These are phyloP conservation scores for Cybosia mesomella DNA, from an alignment of 2,888 invertebrate genomes.

Conservation along the genomic window DNA sequence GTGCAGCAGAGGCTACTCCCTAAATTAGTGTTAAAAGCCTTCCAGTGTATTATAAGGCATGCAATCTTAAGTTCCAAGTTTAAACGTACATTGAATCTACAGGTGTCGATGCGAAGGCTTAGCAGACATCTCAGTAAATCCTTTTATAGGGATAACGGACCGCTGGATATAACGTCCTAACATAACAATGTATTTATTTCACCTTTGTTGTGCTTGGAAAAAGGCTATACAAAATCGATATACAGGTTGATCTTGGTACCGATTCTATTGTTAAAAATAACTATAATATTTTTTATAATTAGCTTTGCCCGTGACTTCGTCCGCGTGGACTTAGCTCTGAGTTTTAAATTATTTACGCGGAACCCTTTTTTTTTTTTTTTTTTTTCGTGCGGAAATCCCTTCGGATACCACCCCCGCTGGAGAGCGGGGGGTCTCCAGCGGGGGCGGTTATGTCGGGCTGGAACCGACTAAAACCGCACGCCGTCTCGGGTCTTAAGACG, in stretches of 20 bases:
- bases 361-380: no score
- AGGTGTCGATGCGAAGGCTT: conserved; percentile 24
- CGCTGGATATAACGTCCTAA: conserved; percentile 22
- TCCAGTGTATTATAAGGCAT: conserved; percentile 8
- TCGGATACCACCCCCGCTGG: no score
- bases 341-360: no score
- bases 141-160: conserved; percentile 23
- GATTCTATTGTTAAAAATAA: neutral
- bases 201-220: conserved; percentile 13
- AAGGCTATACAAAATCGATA: conserved; percentile 6
- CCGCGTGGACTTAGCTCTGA: no score
- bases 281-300: no score
- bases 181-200: conserved; percentile 22
- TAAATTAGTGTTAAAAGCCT: neutral
- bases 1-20: neutral
- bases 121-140: conserved; percentile 10
- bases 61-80: conserved; percentile 1
- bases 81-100: conserved; percentile 23
- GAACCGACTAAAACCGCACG: no score
- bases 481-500: no score
- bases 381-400: no score
- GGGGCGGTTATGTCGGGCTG: no score
- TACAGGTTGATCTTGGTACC: neutral
- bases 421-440: no score
- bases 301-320: no score